These are phyloP conservation scores for Ormyrus nitidulus DNA, from an alignment of 2,888 invertebrate genomes.

Conservation along the genomic window DNA sequence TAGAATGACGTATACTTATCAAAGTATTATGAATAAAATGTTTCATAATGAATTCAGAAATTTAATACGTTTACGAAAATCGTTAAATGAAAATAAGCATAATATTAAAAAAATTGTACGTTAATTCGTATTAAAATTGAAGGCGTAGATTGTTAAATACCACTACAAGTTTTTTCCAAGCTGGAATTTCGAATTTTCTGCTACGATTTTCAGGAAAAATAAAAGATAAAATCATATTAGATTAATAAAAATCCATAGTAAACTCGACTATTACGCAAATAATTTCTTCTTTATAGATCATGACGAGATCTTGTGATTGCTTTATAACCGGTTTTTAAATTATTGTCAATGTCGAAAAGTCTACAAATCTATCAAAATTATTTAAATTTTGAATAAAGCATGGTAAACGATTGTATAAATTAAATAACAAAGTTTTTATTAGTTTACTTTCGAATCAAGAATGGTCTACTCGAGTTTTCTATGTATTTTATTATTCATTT, in stretches of 20 bases:
- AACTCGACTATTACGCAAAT: not conserved
- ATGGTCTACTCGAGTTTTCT: not conserved
- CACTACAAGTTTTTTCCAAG: constrained; percentile 4
- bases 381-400: too few species aligned
- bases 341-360: not conserved
- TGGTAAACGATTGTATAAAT: too few species aligned
- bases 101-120: not conserved
- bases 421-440: too few species aligned
- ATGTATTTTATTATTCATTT: not conserved
- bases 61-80: too few species aligned
- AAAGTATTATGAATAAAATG: not conserved
- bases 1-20: constrained; percentile 7
- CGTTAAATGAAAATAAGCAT: too few species aligned
- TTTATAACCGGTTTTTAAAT: not conserved
- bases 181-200: constrained; percentile 25
- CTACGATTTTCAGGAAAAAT: not conserved
- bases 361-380: not conserved
- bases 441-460: too few species aligned
- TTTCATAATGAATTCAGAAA: not conserved
- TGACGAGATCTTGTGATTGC: not conserved
- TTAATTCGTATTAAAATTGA: too few species aligned
- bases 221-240: not conserved
- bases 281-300: not conserved
- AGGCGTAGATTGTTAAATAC: too few species aligned
- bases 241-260: not conserved